A percentile compares a stretch with the other conserved stretches of the same genome.
Evolutionary conservation across 2,113 vertebrate species (phyloP).

Genomic region (Salvelinus fontinalis): DNA sequence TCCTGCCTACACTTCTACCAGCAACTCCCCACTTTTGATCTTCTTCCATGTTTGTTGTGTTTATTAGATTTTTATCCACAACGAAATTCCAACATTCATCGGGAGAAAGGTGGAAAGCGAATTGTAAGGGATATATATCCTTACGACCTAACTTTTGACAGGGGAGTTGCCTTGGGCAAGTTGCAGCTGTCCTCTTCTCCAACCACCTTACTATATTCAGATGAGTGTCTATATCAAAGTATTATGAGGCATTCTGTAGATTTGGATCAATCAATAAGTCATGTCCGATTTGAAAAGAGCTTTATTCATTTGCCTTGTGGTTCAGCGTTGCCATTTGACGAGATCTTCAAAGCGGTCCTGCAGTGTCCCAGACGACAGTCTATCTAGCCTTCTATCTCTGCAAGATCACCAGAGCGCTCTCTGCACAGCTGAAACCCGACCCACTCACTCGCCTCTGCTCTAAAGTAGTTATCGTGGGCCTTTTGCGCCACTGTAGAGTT

Average conservation of each 20-base stretch:
- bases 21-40: constrained; percentile 45
- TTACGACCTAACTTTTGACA: not conserved
- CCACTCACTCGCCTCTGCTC: constrained; percentile 25
- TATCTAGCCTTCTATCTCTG: constrained; percentile 7
- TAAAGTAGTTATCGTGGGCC: constrained; percentile 44
- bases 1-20: constrained; percentile 39
- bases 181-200: constrained; percentile 17
- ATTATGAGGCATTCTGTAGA: constrained; percentile 34
- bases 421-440: constrained; percentile 59
- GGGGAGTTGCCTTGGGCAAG: not conserved
- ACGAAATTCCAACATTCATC: constrained; percentile 33
- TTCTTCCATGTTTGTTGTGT: constrained; percentile 58
- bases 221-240: constrained; percentile 17
- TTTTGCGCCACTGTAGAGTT: constrained; percentile 45
- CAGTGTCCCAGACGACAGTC: constrained; percentile 13
- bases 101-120: constrained; percentile 6
- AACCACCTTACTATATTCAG: constrained; percentile 5
- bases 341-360: constrained; percentile 30
- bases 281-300: constrained; percentile 22
- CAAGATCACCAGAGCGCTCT: constrained; percentile 47
- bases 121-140: constrained; percentile 17
- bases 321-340: constrained; percentile 40
- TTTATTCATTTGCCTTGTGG: constrained; percentile 37
- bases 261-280: constrained; percentile 25
- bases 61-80: constrained; percentile 25